Evolutionary conservation across 2,113 vertebrate species (phyloP).

Genomic region (Origma solitaria): DNA sequence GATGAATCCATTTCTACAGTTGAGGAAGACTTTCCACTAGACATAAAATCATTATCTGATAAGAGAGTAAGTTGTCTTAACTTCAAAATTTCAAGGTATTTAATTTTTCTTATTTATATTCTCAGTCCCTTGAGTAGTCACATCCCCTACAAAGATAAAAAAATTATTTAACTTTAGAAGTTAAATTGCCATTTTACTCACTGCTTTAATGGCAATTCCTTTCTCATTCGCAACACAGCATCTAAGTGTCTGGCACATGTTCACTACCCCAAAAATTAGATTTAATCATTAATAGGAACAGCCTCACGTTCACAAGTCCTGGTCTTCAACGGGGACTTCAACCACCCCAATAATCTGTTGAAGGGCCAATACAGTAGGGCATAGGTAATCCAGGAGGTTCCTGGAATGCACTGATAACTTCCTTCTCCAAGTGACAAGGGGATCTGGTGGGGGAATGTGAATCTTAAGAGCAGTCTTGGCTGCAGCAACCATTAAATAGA

Average conservation of each 20-base stretch:
- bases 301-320: not conserved
- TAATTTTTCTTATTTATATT: slow-evolving; percentile 37
- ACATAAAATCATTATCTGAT: slow-evolving; percentile 40
- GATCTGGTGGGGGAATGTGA: not conserved
- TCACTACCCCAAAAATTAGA: not conserved
- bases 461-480: not conserved
- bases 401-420: not conserved
- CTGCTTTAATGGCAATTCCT: not conserved
- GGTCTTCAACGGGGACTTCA: not conserved
- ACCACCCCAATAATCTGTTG: not conserved
- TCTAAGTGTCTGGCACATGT: not conserved
- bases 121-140: not conserved
- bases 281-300: not conserved
- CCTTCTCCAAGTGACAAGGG: not conserved
- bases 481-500: not conserved
- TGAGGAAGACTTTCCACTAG: not conserved
- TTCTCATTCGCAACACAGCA: not conserved
- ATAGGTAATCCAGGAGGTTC: not conserved
- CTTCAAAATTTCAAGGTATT: slow-evolving; percentile 26
- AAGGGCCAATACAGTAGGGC: not conserved
- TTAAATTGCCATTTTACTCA: not conserved
- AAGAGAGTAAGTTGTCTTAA: not conserved
- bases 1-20: not conserved
- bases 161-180: not conserved
- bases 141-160: not conserved